These are phyloP conservation scores for Syngnathus scovelli DNA, from an alignment of 2,113 vertebrate species.

Conservation along the genomic window DNA sequence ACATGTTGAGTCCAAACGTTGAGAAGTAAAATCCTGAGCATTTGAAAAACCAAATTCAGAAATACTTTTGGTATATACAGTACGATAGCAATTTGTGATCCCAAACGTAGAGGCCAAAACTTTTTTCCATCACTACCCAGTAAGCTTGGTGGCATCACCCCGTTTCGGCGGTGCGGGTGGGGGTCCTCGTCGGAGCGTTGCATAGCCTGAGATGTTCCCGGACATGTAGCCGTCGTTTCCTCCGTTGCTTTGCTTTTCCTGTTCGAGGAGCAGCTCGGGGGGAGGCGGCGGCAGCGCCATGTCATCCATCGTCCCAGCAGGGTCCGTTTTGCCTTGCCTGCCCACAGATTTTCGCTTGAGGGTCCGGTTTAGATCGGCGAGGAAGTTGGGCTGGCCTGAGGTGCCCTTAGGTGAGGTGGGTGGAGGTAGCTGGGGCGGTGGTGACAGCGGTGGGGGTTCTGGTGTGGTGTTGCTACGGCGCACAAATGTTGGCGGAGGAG, in stretches of 20 bases:
- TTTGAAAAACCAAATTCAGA: conserved; percentile 28
- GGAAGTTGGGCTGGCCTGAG: conserved; percentile 88
- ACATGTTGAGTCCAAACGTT: conserved; percentile 19
- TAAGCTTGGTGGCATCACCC: conserved; percentile 92
- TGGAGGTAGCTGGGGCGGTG: conserved; percentile 52
- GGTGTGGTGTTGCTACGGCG: conserved; percentile 78
- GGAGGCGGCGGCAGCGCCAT: conserved; percentile 92
- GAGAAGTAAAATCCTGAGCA: conserved; percentile 22
- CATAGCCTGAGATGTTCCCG: conserved; percentile 91
- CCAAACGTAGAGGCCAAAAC: background rate
- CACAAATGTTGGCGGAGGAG: conserved; percentile 73
- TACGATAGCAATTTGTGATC: conserved; percentile 9
- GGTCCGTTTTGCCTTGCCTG: conserved; percentile 80
- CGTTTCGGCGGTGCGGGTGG: conserved; percentile 91
- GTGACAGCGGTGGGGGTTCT: conserved; percentile 60
- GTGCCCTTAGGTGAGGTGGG: conserved; percentile 87
- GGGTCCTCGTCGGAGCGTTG: conserved; percentile 88
- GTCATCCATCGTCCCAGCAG: conserved; percentile 84
- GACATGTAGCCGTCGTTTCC: conserved; percentile 71
- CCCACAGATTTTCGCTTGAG: conserved; percentile 92
- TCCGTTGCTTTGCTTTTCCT: conserved; percentile 68
- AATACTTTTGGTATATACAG: conserved; percentile 39
- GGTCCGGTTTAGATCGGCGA: conserved; percentile 92
- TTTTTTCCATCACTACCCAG: conserved; percentile 77
- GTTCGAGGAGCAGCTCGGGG: conserved; percentile 84